phyloP scores from a whole-genome alignment of 2,888 invertebrate species.

The Gibbula magus region DNA sequence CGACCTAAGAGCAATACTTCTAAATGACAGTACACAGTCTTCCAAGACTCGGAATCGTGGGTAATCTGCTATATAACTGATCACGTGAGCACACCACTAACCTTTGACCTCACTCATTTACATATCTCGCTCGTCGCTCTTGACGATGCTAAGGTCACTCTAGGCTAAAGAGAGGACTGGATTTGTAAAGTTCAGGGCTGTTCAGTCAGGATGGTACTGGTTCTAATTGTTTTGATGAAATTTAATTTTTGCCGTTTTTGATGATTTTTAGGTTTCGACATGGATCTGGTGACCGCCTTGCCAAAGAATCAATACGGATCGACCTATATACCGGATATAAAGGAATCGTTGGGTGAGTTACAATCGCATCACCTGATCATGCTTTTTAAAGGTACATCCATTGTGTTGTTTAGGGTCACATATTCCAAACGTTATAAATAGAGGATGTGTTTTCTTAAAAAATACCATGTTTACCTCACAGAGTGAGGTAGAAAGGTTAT shows the following conservation, averaged over 20 bases:
- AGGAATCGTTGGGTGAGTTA: conserved; percentile 83
- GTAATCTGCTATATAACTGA: conserved; percentile 10
- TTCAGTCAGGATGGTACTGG: not conserved
- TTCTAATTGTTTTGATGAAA: not conserved
- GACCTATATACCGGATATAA: conserved; percentile 83
- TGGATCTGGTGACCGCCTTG: conserved; percentile 79
- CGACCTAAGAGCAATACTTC: not conserved
- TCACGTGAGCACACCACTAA: conserved; percentile 23
- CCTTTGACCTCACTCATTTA: conserved; percentile 18
- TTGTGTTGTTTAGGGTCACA: not conserved
- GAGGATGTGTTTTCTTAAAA: too few species aligned
- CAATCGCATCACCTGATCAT: not conserved
- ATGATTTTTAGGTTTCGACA: conserved; percentile 54
- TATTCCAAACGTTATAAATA: too few species aligned
- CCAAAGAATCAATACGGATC: conserved; percentile 86
- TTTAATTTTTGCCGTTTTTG: not conserved
- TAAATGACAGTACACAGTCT: conserved; percentile 25
- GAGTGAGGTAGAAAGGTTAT: too few species aligned
- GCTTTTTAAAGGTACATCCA: too few species aligned
- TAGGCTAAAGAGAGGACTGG: conserved; percentile 9
- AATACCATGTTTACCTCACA: too few species aligned
- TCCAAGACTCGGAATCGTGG: not conserved
- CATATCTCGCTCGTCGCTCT: conserved; percentile 15
- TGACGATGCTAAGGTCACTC: not conserved
- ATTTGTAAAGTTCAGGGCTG: not conserved